Conservation (phyloP, 2,888 invertebrate species). For the Heliconius ismenius region DNA sequence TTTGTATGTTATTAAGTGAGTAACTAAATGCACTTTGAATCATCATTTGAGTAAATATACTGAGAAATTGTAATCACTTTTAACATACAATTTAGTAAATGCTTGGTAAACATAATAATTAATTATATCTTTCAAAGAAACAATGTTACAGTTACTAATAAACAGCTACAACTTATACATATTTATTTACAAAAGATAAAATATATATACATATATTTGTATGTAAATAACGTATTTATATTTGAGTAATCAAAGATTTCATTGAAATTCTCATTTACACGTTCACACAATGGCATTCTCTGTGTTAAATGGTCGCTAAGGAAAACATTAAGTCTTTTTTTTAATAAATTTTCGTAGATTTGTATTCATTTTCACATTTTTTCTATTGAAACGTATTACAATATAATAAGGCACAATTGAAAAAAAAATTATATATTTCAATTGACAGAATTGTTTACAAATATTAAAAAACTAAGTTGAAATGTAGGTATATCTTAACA, state of each 20-base stretch:
- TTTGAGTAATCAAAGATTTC: slow-evolving; percentile 1
- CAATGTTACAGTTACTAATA: background rate
- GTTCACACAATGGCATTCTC: slow-evolving; percentile 2
- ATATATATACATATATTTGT: background rate
- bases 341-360: background rate
- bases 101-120: too few relatives aligned
- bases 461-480: background rate
- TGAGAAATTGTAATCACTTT: too few relatives aligned
- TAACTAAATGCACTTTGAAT: too few relatives aligned
- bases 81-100: too few relatives aligned
- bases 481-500: background rate
- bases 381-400: too few relatives aligned
- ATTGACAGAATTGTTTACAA: too few relatives aligned
- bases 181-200: background rate
- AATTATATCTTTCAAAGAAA: background rate
- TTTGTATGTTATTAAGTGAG: too few relatives aligned
- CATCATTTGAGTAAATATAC: too few relatives aligned
- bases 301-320: slow-evolving; percentile 10
- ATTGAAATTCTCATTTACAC: background rate
- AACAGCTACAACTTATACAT: background rate
- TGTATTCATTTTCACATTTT: background rate
- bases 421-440: too few relatives aligned
- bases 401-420: too few relatives aligned
- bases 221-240: background rate
- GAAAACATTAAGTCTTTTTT: background rate